A percentile compares a stretch with the other conserved stretches of the same genome.
Evolutionary conservation across 2,113 vertebrate genomes (phyloP).

Genomic region (Haliaeetus leucogaster): DNA sequence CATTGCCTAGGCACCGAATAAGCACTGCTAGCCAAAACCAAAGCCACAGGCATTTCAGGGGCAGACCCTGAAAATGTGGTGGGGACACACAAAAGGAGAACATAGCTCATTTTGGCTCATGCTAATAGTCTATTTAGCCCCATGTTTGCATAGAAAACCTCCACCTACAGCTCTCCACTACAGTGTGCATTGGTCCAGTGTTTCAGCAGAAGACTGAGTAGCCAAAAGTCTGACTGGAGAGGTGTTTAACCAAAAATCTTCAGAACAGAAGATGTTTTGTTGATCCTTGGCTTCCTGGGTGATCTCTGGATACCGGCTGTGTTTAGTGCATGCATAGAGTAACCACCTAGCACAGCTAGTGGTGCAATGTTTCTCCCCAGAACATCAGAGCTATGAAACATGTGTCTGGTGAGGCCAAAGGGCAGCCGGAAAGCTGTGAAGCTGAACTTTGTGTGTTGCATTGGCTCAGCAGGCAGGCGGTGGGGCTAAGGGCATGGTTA

Average conservation of each 20-base stretch:
- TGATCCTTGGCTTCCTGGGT: background rate
- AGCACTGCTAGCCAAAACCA: background rate
- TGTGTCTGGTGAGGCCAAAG: background rate
- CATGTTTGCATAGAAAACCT: background rate
- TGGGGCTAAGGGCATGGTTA: background rate
- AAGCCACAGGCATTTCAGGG: background rate
- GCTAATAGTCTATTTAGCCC: background rate
- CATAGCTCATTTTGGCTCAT: background rate
- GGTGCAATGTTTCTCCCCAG: background rate
- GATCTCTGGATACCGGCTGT: background rate
- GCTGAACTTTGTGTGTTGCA: background rate
- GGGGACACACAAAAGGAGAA: rapidly evolving
- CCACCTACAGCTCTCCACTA: background rate
- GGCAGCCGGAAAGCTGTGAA: background rate
- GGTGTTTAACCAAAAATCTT: background rate
- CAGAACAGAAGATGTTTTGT: background rate
- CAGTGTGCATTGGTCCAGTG: background rate
- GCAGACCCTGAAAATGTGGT: background rate
- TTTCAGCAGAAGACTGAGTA: conserved; percentile 45
- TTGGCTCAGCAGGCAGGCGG: background rate
- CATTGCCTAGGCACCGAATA: background rate
- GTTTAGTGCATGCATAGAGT: background rate
- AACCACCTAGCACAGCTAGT: background rate
- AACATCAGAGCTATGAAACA: background rate
- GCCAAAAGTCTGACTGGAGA: background rate